Conservation (phyloP, 2,888 invertebrate genomes). For the Ashinkailepas kermadecensis region DNA sequence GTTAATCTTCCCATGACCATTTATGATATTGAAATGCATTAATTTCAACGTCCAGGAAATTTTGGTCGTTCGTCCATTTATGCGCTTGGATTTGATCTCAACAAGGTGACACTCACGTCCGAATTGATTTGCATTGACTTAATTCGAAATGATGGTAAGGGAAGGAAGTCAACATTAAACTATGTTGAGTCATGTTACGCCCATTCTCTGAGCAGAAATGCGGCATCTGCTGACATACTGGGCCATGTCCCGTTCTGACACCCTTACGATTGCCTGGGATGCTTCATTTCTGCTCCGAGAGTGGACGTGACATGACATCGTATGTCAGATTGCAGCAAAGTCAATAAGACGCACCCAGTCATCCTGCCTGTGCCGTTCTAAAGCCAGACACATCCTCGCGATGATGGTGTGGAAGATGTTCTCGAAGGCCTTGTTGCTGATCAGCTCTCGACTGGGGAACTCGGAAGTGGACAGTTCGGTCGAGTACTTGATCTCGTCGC, state of each 20-base stretch:
- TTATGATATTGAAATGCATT: too few species aligned
- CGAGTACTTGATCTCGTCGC: constrained; percentile 9
- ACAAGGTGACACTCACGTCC: too few species aligned
- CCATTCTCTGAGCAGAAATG: not conserved
- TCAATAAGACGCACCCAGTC: not conserved
- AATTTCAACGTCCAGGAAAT: too few species aligned
- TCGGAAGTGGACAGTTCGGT: not conserved
- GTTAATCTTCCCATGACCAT: too few species aligned
- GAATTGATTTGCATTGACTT: too few species aligned
- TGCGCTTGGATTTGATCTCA: too few species aligned
- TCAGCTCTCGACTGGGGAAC: not conserved
- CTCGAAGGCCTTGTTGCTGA: not conserved
- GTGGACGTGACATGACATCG: not conserved
- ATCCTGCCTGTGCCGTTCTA: not conserved
- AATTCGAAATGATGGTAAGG: too few species aligned
- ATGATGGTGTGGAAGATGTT: not conserved
- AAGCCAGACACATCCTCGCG: not conserved
- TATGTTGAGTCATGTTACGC: not conserved
- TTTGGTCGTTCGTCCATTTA: too few species aligned
- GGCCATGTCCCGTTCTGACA: not conserved
- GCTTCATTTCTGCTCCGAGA: not conserved
- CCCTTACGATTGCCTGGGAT: not conserved
- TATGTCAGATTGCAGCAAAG: not conserved
- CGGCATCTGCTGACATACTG: not conserved
- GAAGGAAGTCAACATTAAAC: too few species aligned